Conservation (phyloP, 1,140 invertebrate genomes). For the Paracyclopina nana region DNA sequence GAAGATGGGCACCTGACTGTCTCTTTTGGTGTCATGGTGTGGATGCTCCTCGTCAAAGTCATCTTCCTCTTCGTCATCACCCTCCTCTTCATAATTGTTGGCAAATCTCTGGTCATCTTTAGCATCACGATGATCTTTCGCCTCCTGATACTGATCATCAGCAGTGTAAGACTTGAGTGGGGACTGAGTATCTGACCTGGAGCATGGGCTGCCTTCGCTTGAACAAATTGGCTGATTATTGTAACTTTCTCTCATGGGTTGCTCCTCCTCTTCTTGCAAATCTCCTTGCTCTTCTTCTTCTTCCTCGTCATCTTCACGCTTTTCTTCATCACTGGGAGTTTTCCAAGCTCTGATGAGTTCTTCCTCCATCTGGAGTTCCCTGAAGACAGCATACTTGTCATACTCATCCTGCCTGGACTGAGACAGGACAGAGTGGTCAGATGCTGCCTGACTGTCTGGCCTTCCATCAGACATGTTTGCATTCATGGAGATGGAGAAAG, state of each 20-base stretch:
- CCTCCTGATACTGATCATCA: too few relatives aligned
- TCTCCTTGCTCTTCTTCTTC: neutral
- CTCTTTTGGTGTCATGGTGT: neutral
- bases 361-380: slow-evolving; percentile 11
- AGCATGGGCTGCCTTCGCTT: neutral
- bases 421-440: too few relatives aligned
- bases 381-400: slow-evolving; percentile 14
- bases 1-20: neutral
- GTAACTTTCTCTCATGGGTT: neutral
- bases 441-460: too few relatives aligned
- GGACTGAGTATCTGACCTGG: neutral
- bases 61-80: slow-evolving; percentile 7
- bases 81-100: neutral
- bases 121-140: neutral
- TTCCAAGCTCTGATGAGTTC: slow-evolving; percentile 12
- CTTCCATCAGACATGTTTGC: too few relatives aligned
- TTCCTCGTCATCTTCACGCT: slow-evolving; percentile 7
- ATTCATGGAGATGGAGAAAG: neutral
- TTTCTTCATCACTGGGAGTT: slow-evolving; percentile 7
- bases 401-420: slow-evolving; percentile 1
- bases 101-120: neutral
- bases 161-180: too few relatives aligned
- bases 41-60: neutral
- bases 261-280: neutral
- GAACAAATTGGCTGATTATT: neutral